Evolutionary conservation across 2,113 vertebrate species (phyloP).

Genomic region (Mugil cephalus): DNA sequence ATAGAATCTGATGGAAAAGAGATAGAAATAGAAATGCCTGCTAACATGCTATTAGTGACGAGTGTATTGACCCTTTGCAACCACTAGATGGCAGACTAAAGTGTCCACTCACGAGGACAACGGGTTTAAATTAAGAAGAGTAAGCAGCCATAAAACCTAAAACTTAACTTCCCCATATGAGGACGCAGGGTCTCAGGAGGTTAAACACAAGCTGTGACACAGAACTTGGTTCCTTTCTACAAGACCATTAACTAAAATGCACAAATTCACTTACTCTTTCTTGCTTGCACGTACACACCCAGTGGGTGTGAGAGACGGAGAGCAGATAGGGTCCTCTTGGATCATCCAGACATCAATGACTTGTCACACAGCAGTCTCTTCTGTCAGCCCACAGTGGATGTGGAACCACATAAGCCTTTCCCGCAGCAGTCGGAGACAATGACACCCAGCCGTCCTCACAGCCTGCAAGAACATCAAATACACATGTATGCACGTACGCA

Average conservation of each 20-base stretch:
- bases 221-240: slow-evolving; percentile 3
- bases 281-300: neutral
- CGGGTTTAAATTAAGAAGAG: too few relatives aligned
- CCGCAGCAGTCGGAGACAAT: slow-evolving; percentile 60
- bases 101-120: too few relatives aligned
- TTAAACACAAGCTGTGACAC: neutral
- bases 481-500: slow-evolving; percentile 24
- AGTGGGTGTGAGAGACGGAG: neutral
- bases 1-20: too few relatives aligned
- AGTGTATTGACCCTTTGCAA: too few relatives aligned
- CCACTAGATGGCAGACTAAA: too few relatives aligned
- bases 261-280: slow-evolving; percentile 25
- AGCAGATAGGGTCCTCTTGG: slow-evolving; percentile 55
- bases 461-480: slow-evolving; percentile 50
- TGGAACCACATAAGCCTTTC: slow-evolving; percentile 65
- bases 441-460: slow-evolving; percentile 36
- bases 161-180: too few relatives aligned
- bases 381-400: slow-evolving; percentile 59
- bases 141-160: too few relatives aligned
- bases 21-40: too few relatives aligned
- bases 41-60: slow-evolving; percentile 29
- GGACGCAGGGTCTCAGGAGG: too few relatives aligned
- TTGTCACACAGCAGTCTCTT: slow-evolving; percentile 64
- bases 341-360: slow-evolving; percentile 71
- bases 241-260: slow-evolving; percentile 5